Evolutionary conservation across 2,113 vertebrate genomes (phyloP), one percentile per base, ranked within the genome.

Genomic region (Sinocyclocheilus anophthalmus): DNA sequence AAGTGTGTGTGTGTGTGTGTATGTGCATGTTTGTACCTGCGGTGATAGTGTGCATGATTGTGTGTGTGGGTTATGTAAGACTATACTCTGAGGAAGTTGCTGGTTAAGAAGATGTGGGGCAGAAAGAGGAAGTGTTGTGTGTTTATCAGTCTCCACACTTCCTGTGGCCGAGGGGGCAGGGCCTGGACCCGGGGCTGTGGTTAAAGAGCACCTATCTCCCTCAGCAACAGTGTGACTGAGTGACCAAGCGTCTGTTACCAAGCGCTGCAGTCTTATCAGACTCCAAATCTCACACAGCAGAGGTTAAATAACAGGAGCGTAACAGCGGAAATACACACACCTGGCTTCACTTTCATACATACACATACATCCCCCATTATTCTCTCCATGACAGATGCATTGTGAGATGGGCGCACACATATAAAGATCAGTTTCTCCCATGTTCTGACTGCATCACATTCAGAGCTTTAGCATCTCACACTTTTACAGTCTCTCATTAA

Each of bases 41-140:
- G 86, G 81, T 84, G 81, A 84, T 84, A 73, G 81, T 84, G 81
- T 84, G 81, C 48, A 79, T 77, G 84, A 79, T 81, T 48, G 53
- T 48, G 85, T 59, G 67, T 24, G 70, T 11, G 72, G 85, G 50
- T 90, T 90, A 90, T 90, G 90, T 90, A 90, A 90, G 81, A 84
- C 76, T 30, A 55, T 84, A 83, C 45, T 79, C 87, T 88, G 89
- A 61, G 80, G 84, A 87, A 86, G 86, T 86, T 86, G 72, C 82
- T 88, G 90, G 67, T 88, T 91, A 88, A 86, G 86, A 88, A 89
- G 87, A 87, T 88, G 89, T 87, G 89, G 87, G 85, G 87, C 89
- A 89, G 79, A 91, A 94, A 93, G 92, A 93, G 94, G 94, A 95
- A 95, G 93, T 89, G 89, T 91, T 90, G 90, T 91, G 85, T 91